Base-by-base conservation (phyloP, 2,797 vertebrate genomes). In the Lemur catta region DNA sequence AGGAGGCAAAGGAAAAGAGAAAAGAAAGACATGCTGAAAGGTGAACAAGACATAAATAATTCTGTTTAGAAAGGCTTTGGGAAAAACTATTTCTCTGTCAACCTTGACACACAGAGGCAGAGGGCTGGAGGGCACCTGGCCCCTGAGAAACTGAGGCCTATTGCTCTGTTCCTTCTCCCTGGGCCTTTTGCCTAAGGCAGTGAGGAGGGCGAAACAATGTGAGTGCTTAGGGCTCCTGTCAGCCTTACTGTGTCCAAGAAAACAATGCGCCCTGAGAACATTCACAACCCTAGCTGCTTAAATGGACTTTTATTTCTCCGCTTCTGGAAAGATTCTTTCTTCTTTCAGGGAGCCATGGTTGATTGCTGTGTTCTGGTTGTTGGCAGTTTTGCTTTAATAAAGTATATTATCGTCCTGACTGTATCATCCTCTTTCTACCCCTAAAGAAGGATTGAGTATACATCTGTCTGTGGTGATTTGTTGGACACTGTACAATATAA, bases 21-120 rank as follows among this genome's bases (percentile, higher is more conserved):
- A 71, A 80, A 84, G 84, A 90, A 67, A 95, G 84, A n/a, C 35
- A 11, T 11, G 12, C 55, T 50, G 76, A 94, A 90, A 96, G 78
- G 69, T 69, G 43, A 67, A 48, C 41, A 65, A 75, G 86, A 72
- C 14, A 22, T 43, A 84, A 94, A 50, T 76, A 90, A 61, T 46
- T 84, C 52, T 38, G 5, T 24, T n/a, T 41, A 72, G 67, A 84
- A 86, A 91, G 74, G 72, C 59, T 43, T 74, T 59, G 69, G 91
- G 17, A 41, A 30, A 75, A 72, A 38, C 13, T 7, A 20, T 84
- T 81, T 76, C 71, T 91, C 33, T 86, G 61, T 69, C 78, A 74
- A 75, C 30, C n/a, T 69, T 89, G 63, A 89, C 43, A 7, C 84
- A 41, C 11, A 2, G 30, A 93, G 63, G 41, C 43, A 65, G 69